These are phyloP conservation scores for Nesogale talazaci DNA, from an alignment of 2,113 vertebrate genomes.

Conservation along the genomic window DNA sequence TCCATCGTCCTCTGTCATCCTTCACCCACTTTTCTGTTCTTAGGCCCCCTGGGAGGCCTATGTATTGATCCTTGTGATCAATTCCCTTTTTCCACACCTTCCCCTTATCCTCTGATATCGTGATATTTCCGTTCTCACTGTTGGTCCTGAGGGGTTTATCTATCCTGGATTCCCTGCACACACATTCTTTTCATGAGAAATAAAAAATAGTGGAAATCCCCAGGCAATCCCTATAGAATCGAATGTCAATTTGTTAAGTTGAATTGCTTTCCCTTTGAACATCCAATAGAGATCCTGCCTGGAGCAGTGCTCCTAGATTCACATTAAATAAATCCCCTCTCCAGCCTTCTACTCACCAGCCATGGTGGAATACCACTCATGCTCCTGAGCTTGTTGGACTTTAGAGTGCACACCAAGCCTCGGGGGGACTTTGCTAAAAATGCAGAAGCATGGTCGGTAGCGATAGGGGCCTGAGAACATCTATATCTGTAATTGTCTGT, in stretches of 20 bases:
- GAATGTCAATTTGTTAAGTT: neutral
- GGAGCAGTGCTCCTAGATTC: neutral
- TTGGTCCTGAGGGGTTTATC: no score
- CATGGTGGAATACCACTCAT: neutral
- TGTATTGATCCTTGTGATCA: no score
- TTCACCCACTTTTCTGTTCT: no score
- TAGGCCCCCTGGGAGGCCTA: no score
- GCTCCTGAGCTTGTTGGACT: neutral
- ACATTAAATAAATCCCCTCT: neutral
- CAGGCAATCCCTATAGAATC: neutral
- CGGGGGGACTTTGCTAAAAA: neutral
- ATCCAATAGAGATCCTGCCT: neutral
- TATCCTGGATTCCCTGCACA: no score
- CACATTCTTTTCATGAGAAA: neutral
- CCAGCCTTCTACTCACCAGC: neutral
- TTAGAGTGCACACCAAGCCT: neutral
- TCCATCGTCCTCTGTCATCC: no score
- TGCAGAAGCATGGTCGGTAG: neutral
- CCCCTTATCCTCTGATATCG: no score
- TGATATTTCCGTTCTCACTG: no score
- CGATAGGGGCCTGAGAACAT: neutral
- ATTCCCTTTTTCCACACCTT: no score
- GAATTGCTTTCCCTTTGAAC: constrained; percentile 24
- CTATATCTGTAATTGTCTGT: neutral
- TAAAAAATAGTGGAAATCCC: neutral